phyloP scores from a whole-genome alignment of 2,113 vertebrate species.

The Jaculus jaculus region DNA sequence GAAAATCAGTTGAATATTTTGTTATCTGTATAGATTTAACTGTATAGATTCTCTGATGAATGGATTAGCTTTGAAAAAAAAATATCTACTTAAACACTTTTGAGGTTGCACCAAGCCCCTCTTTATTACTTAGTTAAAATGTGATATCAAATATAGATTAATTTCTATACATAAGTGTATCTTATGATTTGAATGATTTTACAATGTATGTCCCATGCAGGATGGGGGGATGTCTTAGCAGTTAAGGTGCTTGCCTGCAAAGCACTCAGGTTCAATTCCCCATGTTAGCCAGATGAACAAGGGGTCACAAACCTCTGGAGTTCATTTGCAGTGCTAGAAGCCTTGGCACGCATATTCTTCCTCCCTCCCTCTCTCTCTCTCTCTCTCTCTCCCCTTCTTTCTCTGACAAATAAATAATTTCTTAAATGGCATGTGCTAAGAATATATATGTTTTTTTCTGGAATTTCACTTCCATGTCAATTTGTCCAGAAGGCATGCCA shows the following conservation, averaged over 20 bases:
- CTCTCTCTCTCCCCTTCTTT: too few relatives aligned
- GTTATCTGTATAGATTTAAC: neutral
- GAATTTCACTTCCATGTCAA: neutral
- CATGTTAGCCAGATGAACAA: too few relatives aligned
- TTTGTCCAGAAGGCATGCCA: neutral
- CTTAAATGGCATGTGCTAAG: neutral
- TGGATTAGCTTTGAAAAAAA: conserved; percentile 3
- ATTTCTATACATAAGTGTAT: neutral
- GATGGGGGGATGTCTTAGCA: too few relatives aligned
- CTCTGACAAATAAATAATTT: too few relatives aligned
- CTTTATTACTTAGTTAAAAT: neutral
- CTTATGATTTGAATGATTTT: neutral
- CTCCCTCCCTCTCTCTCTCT: too few relatives aligned
- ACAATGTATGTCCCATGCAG: neutral
- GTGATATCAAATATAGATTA: neutral
- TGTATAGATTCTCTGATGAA: neutral
- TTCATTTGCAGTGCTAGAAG: too few relatives aligned
- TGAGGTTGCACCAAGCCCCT: neutral
- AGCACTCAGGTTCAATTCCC: too few relatives aligned
- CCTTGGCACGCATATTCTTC: too few relatives aligned
- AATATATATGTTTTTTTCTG: neutral
- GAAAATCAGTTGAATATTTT: neutral
- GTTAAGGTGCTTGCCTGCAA: too few relatives aligned
- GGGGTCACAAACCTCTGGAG: too few relatives aligned
- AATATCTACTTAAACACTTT: neutral